phyloP scores from a whole-genome alignment of 2,888 invertebrate species.

The Tuberolachnus salignus region DNA sequence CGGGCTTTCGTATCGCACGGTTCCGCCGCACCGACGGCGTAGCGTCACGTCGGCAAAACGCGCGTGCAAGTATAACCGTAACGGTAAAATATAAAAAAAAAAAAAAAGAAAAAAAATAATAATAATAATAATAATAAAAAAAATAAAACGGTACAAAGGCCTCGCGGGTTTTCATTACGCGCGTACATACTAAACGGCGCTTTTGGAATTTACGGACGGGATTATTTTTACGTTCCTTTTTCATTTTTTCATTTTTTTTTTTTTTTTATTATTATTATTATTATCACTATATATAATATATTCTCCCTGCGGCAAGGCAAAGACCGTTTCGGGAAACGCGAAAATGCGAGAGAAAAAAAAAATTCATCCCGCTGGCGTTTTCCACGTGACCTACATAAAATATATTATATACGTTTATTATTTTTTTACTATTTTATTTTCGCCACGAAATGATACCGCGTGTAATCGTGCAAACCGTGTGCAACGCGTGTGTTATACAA shows the following conservation, averaged over 20 bases:
- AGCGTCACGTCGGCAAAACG: conserved; percentile 2
- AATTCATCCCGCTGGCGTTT: not conserved
- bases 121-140: not conserved
- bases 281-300: too few species aligned
- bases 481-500: too few species aligned
- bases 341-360: not conserved
- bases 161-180: conserved; percentile 37
- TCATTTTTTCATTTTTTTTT: not conserved
- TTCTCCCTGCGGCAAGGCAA: not conserved
- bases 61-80: not conserved
- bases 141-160: conserved; percentile 26
- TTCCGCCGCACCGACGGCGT: not conserved
- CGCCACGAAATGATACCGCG: not conserved
- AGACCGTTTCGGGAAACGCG: too few species aligned
- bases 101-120: conserved; percentile 17
- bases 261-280: conserved; percentile 6
- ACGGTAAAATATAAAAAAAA: not conserved
- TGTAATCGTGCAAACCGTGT: too few species aligned
- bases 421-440: not conserved
- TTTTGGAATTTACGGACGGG: conserved; percentile 41
- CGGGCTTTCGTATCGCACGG: conserved; percentile 2
- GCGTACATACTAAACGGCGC: conserved; percentile 39
- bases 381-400: not conserved
- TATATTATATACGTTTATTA: not conserved
- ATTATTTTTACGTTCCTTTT: not conserved